Evolutionary conservation across 2,797 vertebrate species (phyloP), one percentile per base, ranked within the genome.

Genomic region (Calcarius lapponicus): DNA sequence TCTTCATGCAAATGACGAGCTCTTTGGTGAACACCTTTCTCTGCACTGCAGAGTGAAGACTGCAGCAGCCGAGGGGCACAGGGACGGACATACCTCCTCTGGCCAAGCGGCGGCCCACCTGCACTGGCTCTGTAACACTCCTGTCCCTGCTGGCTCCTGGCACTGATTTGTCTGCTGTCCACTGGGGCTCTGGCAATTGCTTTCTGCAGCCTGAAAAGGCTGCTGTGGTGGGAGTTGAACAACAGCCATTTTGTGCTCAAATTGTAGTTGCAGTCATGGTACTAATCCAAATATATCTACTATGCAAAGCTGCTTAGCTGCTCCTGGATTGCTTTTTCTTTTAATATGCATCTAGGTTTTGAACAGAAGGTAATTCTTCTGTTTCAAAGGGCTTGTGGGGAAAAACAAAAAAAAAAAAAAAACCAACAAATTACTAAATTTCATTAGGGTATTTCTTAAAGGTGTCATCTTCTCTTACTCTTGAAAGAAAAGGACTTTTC

Each of bases 221-320:
- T 93, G 76, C 75, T 48, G 42, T 61, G n/a, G 61, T 82, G 57
- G 54, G 65, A 75, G 43, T 73, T 58, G 65, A 88, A 76, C 60
- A 73, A 51, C 80, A 92, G 73, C 56, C 88, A 92, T 90, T 91
- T 92, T 57, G 73, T 73, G 66, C 29, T 81, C 62, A 81, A 93
- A 81, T 20, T 75, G 64, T 51, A 76, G 81, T 75, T 80, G 80
- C 34, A 28, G 73, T 75, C 64, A 22, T 48, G 70, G 80, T 93
- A 62, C 85, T 70, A 81, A 91, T 93, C 72, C 88, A 92, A 80
- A 81, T 75, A 38, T 25, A 93, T 80, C 73, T 81, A 9, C 88
- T 80, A 43, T 71, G 74, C 86, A 96, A 92, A 94, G 86, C 92
- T 92, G 89, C 88, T 88, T 94, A 83, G 66, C 87, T 62, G 66